A percentile compares a stretch with the other conserved stretches of the same genome.
Evolutionary conservation across 1,140 invertebrate species (phyloP).

Genomic region (Onthophagus taurus): DNA sequence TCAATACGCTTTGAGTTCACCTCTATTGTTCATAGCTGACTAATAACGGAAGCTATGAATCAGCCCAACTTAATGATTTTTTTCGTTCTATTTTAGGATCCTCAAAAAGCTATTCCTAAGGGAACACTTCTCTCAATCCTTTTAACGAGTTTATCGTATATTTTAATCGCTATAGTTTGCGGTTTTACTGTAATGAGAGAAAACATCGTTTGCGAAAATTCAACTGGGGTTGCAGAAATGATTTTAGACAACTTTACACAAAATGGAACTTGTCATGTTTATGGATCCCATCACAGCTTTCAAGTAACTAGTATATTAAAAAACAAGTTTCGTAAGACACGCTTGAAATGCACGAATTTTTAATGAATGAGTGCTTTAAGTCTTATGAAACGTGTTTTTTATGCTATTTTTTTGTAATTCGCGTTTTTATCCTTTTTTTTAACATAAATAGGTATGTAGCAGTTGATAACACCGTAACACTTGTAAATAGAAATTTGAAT

Average conservation of each 20-base stretch:
- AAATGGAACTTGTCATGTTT: slow-evolving; percentile 38
- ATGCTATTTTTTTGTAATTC: too few species aligned
- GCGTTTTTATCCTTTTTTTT: too few species aligned
- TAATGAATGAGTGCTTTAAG: neutral
- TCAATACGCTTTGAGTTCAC: too few species aligned
- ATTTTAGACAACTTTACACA: neutral
- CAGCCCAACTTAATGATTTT: slow-evolving; percentile 9
- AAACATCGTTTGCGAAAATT: slow-evolving; percentile 50
- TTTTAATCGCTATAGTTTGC: slow-evolving; percentile 69
- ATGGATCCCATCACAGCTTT: slow-evolving; percentile 75
- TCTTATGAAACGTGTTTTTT: neutral
- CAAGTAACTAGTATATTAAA: too few species aligned
- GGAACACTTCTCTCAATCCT: slow-evolving; percentile 83
- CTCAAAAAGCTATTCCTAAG: slow-evolving; percentile 79
- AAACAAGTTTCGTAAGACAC: too few species aligned
- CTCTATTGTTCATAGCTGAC: too few species aligned
- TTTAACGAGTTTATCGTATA: slow-evolving; percentile 74
- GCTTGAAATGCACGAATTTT: slow-evolving; percentile 10
- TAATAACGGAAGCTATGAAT: neutral
- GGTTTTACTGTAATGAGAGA: slow-evolving; percentile 66
- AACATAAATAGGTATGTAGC: too few species aligned
- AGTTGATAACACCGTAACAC: too few species aligned
- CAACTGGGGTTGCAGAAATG: neutral
- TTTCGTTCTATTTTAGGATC: slow-evolving; percentile 58
- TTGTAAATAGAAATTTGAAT: too few species aligned